Conservation (phyloP, 2,113 vertebrate genomes). For the Periophthalmodon schlosseri region DNA sequence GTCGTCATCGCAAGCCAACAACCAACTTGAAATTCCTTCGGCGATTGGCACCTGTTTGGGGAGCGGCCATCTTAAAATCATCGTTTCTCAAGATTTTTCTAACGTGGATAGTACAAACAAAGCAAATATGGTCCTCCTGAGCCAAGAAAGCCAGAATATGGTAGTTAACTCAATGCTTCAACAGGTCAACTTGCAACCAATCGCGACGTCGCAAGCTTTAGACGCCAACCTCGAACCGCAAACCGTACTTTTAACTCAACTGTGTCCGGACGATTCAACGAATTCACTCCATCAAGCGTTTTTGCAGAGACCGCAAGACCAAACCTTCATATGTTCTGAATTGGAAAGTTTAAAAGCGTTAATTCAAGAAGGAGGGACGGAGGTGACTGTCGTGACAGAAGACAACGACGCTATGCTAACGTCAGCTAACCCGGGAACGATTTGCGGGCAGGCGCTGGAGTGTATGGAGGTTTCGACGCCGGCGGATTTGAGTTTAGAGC, state of each 20-base stretch:
- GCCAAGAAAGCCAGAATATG: slow-evolving; percentile 74
- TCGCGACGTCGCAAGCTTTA: slow-evolving; percentile 56
- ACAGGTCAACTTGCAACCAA: slow-evolving; percentile 83
- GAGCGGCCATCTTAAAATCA: slow-evolving; percentile 86
- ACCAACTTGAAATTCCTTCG: slow-evolving; percentile 67
- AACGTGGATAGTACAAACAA: slow-evolving; percentile 48
- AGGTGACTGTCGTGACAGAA: slow-evolving; percentile 90
- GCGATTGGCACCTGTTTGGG: slow-evolving; percentile 71
- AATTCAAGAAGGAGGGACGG: slow-evolving; percentile 88
- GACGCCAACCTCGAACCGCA: slow-evolving; percentile 75
- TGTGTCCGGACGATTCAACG: slow-evolving; percentile 56
- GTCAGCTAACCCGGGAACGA: slow-evolving; percentile 18
- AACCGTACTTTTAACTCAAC: slow-evolving; percentile 78
- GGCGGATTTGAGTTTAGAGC: background rate
- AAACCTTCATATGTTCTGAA: slow-evolving; percentile 89
- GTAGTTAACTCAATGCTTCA: slow-evolving; percentile 85
- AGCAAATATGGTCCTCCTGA: slow-evolving; percentile 72
- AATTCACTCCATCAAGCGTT: slow-evolving; percentile 79
- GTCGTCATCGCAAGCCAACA: slow-evolving; percentile 47
- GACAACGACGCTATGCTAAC: slow-evolving; percentile 67
- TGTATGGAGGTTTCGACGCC: slow-evolving; percentile 77
- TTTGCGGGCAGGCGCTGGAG: slow-evolving; percentile 62
- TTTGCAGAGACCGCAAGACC: slow-evolving; percentile 74
- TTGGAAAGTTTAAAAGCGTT: slow-evolving; percentile 90
- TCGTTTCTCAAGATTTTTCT: slow-evolving; percentile 79